A percentile compares a stretch with the other conserved stretches of the same genome.
Conservation (phyloP, 1,140 invertebrate genomes). For the Drosophila jambulina region DNA sequence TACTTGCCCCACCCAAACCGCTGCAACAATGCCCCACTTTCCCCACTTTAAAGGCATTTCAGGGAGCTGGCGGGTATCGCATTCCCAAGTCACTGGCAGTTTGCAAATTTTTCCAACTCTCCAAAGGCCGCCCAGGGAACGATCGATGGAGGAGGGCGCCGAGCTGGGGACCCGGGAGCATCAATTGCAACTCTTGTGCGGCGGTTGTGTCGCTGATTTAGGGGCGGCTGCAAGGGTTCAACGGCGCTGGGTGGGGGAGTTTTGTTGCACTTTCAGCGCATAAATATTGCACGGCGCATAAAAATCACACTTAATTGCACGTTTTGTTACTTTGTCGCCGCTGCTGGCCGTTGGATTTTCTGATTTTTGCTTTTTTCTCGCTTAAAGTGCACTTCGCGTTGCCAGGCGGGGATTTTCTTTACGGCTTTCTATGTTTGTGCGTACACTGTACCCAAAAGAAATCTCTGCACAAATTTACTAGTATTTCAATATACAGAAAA, state of each 20-base stretch:
- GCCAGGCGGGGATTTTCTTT: background rate
- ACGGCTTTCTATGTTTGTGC: background rate
- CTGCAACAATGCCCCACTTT: conserved; percentile 1
- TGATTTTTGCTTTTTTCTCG: conserved; percentile 16
- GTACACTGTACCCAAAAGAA: background rate
- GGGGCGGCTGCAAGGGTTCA: conserved; percentile 3
- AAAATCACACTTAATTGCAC: conserved; percentile 78
- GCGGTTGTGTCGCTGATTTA: conserved; percentile 58
- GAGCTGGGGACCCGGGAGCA: conserved; percentile 26
- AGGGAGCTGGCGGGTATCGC: conserved; percentile 13
- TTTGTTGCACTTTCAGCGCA: conserved; percentile 38
- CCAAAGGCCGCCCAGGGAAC: conserved; percentile 6
- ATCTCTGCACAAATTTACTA: background rate
- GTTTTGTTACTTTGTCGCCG: conserved; percentile 69
- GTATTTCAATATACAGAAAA: background rate
- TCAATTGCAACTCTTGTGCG: conserved; percentile 55
- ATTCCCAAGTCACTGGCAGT: conserved; percentile 56
- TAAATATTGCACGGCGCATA: conserved; percentile 68
- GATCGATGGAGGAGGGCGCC: background rate
- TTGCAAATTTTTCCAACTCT: conserved; percentile 49
- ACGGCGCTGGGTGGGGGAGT: conserved; percentile 31
- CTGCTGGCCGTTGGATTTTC: conserved; percentile 13
- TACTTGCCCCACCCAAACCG: no score
- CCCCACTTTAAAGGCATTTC: conserved; percentile 28
- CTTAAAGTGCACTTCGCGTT: conserved; percentile 7